A percentile compares a stretch with the other conserved stretches of the same genome.
Conservation (phyloP, 2,888 invertebrate species). For the Epirrita christyi region DNA sequence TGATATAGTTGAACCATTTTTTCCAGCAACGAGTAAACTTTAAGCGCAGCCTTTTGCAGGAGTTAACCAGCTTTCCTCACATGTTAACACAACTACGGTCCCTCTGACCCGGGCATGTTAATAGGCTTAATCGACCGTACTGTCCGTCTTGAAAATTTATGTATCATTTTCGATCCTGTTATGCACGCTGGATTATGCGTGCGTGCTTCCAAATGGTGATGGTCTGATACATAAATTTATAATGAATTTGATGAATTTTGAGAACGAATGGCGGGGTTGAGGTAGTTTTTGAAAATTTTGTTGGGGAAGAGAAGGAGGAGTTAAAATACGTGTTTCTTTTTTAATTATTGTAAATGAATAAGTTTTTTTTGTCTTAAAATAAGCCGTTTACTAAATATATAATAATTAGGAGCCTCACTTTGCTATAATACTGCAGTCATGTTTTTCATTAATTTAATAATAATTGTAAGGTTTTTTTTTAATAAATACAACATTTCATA, state of each 20-base stretch:
- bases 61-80: slow-evolving; percentile 27
- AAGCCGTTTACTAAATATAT: no score
- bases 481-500: not conserved
- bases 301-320: not conserved
- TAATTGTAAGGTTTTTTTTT: no score
- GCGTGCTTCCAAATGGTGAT: slow-evolving; percentile 68
- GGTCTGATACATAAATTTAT: slow-evolving; percentile 71
- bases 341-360: no score
- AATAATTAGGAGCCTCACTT: no score
- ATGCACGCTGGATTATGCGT: slow-evolving; percentile 76
- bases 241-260: slow-evolving; percentile 56
- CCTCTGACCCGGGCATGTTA: slow-evolving; percentile 77
- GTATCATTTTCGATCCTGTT: slow-evolving; percentile 84
- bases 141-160: slow-evolving; percentile 80
- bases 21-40: no score
- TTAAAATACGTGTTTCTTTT: no score
- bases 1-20: no score
- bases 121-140: slow-evolving; percentile 81
- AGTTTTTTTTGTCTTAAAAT: no score
- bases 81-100: slow-evolving; percentile 44
- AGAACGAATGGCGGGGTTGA: slow-evolving; percentile 10
- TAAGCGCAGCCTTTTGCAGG: not conserved
- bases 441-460: no score
- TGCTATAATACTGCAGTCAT: no score
- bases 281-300: slow-evolving; percentile 7